These are phyloP conservation scores for Drosophila subpulchrella DNA, from an alignment of 1,140 invertebrate species.

Conservation along the genomic window DNA sequence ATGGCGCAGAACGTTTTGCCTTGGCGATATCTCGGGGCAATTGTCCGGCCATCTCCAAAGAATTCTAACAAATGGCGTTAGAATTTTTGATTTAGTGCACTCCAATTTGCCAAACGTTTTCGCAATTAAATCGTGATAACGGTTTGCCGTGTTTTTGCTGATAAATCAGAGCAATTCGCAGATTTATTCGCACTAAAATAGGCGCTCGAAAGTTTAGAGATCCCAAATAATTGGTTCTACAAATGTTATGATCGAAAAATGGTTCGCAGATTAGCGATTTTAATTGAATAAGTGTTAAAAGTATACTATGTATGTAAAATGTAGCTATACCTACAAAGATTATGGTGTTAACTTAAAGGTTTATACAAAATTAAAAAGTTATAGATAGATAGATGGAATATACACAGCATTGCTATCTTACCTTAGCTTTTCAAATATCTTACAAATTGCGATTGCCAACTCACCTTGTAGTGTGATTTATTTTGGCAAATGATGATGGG, in stretches of 20 bases:
- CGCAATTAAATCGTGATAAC: slow-evolving; percentile 32
- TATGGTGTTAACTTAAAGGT: no score
- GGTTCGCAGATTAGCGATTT: no score
- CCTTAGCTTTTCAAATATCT: neutral
- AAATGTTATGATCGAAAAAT: no score
- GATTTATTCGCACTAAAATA: slow-evolving; percentile 1
- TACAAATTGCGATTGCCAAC: neutral
- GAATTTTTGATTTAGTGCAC: slow-evolving; percentile 50
- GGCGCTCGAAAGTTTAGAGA: neutral
- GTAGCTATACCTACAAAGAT: no score
- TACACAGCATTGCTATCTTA: no score
- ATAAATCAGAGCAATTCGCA: neutral
- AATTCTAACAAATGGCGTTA: slow-evolving; percentile 26
- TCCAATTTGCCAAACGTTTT: slow-evolving; percentile 37
- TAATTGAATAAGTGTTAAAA: no score
- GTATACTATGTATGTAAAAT: no score
- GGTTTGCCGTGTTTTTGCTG: slow-evolving; percentile 8
- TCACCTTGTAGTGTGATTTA: slow-evolving; percentile 16
- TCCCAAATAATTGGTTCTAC: neutral
- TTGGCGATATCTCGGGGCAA: slow-evolving; percentile 36
- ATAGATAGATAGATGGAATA: no score
- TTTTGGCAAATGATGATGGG: slow-evolving; percentile 17
- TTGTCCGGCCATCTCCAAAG: slow-evolving; percentile 25
- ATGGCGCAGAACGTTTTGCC: slow-evolving; percentile 43
- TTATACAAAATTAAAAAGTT: no score